Percentiles rank a stretch among this genome's conserved stretches.
Conservation (phyloP, 2,113 vertebrate genomes). For the Acanthochromis polyacanthus region DNA sequence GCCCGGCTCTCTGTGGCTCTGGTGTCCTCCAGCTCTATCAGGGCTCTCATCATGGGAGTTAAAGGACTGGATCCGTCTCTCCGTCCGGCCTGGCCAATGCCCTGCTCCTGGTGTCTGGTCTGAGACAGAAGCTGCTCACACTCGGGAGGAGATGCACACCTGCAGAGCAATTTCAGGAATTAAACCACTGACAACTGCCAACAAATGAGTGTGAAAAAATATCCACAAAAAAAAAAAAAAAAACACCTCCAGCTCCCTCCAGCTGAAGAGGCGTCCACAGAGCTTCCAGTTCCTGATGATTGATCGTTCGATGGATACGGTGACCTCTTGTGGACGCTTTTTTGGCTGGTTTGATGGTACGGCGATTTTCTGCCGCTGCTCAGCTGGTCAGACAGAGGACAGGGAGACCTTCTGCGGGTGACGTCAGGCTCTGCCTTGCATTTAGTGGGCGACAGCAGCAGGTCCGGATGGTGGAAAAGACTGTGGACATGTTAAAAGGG, state of each 20-base stretch:
- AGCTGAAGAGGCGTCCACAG: slow-evolving; percentile 34
- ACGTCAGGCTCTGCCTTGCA: slow-evolving; percentile 82
- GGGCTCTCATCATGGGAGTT: slow-evolving; percentile 90
- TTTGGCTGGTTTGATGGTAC: slow-evolving; percentile 17
- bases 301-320: slow-evolving; percentile 7
- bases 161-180: slow-evolving; percentile 12
- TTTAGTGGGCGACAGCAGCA: slow-evolving; percentile 78
- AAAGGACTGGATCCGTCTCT: slow-evolving; percentile 81
- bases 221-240: no score
- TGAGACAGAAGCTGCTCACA: slow-evolving; percentile 61
- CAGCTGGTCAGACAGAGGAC: slow-evolving; percentile 81
- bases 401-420: slow-evolving; percentile 84
- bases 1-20: slow-evolving; percentile 89
- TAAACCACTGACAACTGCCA: no score
- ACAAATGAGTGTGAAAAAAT: no score
- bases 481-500: slow-evolving; percentile 52
- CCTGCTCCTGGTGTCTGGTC: slow-evolving; percentile 49
- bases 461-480: slow-evolving; percentile 78
- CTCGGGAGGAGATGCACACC: slow-evolving; percentile 71
- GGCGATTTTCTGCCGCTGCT: slow-evolving; percentile 27
- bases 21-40: slow-evolving; percentile 92
- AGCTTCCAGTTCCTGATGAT: slow-evolving; percentile 37
- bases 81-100: slow-evolving; percentile 54
- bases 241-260: slow-evolving; percentile 54
- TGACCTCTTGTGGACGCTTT: slow-evolving; percentile 33